Conservation (phyloP, 1,140 invertebrate genomes). For the Mycetomoellerius zeteki region DNA sequence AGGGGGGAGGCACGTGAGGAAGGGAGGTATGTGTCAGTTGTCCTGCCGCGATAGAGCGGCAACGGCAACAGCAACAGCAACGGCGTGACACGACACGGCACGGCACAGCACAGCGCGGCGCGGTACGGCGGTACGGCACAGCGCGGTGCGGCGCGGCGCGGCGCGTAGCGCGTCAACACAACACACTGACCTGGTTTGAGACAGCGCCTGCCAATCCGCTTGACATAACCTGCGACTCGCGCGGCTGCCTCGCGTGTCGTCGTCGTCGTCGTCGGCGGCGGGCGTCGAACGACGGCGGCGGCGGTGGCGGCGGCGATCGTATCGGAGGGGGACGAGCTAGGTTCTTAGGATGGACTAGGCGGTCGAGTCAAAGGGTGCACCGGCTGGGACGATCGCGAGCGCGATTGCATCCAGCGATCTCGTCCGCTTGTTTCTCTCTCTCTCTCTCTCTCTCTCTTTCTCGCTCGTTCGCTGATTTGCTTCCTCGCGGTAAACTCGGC, state of each 20-base stretch:
- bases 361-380: not conserved
- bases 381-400: not conserved
- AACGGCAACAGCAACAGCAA: slow-evolving; percentile 22
- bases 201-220: slow-evolving; percentile 85
- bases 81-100: not conserved
- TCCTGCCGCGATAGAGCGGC: slow-evolving; percentile 47
- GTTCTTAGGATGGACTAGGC: slow-evolving; percentile 15
- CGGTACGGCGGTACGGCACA: slow-evolving; percentile 15
- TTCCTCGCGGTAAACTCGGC: not conserved
- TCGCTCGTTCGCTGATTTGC: not conserved
- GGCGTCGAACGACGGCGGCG: slow-evolving; percentile 57
- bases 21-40: slow-evolving; percentile 3
- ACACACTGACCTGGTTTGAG: slow-evolving; percentile 85
- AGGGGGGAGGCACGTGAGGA: slow-evolving; percentile 51
- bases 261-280: slow-evolving; percentile 62
- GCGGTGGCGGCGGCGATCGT: slow-evolving; percentile 29
- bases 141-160: slow-evolving; percentile 3
- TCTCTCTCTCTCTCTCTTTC: not conserved
- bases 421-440: not conserved
- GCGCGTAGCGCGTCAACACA: slow-evolving; percentile 65
- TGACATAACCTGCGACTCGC: slow-evolving; percentile 85
- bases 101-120: slow-evolving; percentile 15
- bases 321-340: slow-evolving; percentile 28
- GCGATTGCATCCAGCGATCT: not conserved
- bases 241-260: slow-evolving; percentile 71